Conservation (phyloP, 2,797 vertebrate species). For the Lagocephalus sceleratus region DNA sequence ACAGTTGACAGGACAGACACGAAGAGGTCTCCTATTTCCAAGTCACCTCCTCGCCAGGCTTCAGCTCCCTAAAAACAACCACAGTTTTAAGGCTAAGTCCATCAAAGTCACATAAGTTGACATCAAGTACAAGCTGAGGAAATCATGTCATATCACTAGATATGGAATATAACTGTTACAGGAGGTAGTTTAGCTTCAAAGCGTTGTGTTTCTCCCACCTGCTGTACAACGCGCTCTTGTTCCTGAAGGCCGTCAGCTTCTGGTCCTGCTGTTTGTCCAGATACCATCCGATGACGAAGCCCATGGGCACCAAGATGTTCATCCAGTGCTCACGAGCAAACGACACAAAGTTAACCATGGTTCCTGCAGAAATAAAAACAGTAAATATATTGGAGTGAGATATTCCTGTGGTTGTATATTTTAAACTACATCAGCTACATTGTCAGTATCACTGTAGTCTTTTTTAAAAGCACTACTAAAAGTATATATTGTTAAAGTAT, state of each 20-base stretch:
- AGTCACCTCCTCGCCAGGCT: slow-evolving; percentile 84
- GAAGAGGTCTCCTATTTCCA: slow-evolving; percentile 80
- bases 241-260: slow-evolving; percentile 84
- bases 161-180: no score
- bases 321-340: slow-evolving; percentile 83
- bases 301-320: slow-evolving; percentile 82
- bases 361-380: slow-evolving; percentile 50
- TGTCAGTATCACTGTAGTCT: not conserved
- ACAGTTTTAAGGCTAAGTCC: not conserved
- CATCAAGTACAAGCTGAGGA: no score
- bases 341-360: slow-evolving; percentile 80
- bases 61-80: slow-evolving; percentile 82
- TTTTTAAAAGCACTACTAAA: not conserved
- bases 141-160: no score
- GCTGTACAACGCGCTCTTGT: slow-evolving; percentile 86
- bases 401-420: not conserved
- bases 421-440: not conserved
- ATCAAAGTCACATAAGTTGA: no score
- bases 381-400: not conserved
- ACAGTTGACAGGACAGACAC: slow-evolving; percentile 39
- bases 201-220: slow-evolving; percentile 74
- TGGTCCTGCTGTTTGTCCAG: slow-evolving; percentile 83
- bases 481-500: no score
- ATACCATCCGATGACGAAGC: slow-evolving; percentile 86
- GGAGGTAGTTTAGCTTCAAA: not conserved